Base-by-base conservation (phyloP, 2,113 vertebrate species). In the Aramus guarauna region DNA sequence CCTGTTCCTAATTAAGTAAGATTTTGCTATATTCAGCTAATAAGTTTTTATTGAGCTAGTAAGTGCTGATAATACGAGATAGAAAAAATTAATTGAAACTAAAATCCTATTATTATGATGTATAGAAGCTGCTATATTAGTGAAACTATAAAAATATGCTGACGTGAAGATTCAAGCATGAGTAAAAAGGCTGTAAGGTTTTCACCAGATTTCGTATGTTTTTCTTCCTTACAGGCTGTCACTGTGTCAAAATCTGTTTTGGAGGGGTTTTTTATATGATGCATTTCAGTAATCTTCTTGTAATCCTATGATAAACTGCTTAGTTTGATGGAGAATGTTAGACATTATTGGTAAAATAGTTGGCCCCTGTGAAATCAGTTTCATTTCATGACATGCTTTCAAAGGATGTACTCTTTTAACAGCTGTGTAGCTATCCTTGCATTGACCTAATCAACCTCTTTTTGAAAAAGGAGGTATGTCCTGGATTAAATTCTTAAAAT, bases 231-330 rank as follows among this genome's bases (percentile, higher is more conserved):
- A 3, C 39, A 17, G 59, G 62, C 68, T 72, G 79, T 41, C 55
- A 71, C 43, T 88, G 63, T 83, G 77, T 95, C 83, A 89, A 81
- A 95, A 93, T 88, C 50, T 88, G 60, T 55, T 89, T 86, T 52
- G 23, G 47, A 86, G 52, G n/a, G 1, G 27, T 71, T 67, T 85
- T 94, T 93, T 14, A 9, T 63, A 64, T 91, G 83, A 84, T 96
- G 75, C 85, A 96, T 92, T 97, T 95, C 64, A 89, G 43, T 96
- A 95, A 96, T 97, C 90, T 85, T 58, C 69, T 96, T 97, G 96
- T 97, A 95, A 97, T 97, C 90, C 88, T 81, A 32, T 16, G 59
- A 53, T 96, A 96, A 96, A 96, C n/a, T 71, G 97, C 94, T 96
- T 93, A 94, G 78, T 85, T 96, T 79, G 84, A 97, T 93, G 75